Evolutionary conservation across 2,888 invertebrate genomes (phyloP).

Genomic region (Steromphala cineraria): DNA sequence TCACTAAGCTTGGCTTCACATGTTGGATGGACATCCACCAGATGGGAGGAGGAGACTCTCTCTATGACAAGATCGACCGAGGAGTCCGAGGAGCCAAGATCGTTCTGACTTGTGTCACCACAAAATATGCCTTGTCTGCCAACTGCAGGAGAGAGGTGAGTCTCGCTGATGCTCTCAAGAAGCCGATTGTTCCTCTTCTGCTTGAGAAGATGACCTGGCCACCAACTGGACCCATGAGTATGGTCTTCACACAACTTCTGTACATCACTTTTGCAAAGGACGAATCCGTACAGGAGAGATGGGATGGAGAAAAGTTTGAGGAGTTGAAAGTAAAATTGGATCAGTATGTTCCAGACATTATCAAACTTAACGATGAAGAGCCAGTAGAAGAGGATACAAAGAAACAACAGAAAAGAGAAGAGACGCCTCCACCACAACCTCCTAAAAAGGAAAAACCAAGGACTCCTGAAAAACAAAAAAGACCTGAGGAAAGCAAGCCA

Average conservation of each 20-base stretch:
- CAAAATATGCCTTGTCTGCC: conserved; percentile 71
- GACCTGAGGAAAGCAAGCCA: background rate
- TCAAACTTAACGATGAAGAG: background rate
- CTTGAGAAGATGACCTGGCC: conserved; percentile 65
- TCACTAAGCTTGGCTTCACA: conserved; percentile 53
- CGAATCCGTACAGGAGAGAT: conserved; percentile 46
- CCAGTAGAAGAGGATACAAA: background rate
- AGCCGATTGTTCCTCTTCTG: conserved; percentile 64
- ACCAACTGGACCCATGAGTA: conserved; percentile 67
- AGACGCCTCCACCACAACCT: background rate
- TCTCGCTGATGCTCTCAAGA: conserved; percentile 62
- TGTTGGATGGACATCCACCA: conserved; percentile 72
- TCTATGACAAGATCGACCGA: conserved; percentile 68
- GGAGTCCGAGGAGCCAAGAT: conserved; percentile 59
- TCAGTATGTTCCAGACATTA: conserved; percentile 27
- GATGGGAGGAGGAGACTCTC: conserved; percentile 71
- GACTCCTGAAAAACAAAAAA: background rate
- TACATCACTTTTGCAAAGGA: conserved; percentile 51
- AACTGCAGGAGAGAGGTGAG: conserved; percentile 70
- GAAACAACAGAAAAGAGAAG: background rate
- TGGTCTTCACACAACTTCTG: conserved; percentile 59
- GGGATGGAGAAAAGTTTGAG: conserved; percentile 58
- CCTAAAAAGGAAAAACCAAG: background rate
- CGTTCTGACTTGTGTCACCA: conserved; percentile 70
- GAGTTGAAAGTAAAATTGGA: conserved; percentile 52